These are phyloP conservation scores for Camponotus vicinus DNA, from an alignment of 1,140 invertebrate genomes.

Conservation along the genomic window DNA sequence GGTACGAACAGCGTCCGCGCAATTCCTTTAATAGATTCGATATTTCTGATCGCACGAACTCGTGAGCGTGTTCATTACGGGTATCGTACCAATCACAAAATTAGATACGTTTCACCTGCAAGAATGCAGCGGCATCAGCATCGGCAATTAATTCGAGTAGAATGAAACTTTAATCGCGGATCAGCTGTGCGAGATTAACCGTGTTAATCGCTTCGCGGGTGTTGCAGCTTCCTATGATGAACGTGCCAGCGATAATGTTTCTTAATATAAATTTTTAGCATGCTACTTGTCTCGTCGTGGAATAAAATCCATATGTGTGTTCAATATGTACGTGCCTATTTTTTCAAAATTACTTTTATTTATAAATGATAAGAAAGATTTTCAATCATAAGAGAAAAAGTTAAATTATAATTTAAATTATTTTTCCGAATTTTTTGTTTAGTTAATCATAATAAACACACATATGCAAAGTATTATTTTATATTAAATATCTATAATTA, in stretches of 20 bases:
- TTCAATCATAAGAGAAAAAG: background rate
- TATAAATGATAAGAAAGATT: too few species aligned
- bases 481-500: background rate
- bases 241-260: background rate
- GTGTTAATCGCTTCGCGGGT: slow-evolving; percentile 39
- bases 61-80: slow-evolving; percentile 53
- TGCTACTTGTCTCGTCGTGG: too few species aligned
- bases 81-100: slow-evolving; percentile 37
- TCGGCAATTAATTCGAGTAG: slow-evolving; percentile 58
- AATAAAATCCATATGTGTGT: too few species aligned
- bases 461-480: background rate
- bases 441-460: background rate
- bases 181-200: slow-evolving; percentile 45
- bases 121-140: slow-evolving; percentile 60
- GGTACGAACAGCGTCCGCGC: slow-evolving; percentile 18
- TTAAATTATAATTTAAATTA: background rate
- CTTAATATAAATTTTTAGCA: background rate
- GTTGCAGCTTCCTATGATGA: slow-evolving; percentile 2
- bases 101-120: slow-evolving; percentile 31
- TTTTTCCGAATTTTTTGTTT: background rate
- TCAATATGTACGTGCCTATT: too few species aligned
- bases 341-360: too few species aligned
- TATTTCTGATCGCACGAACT: slow-evolving; percentile 54
- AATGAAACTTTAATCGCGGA: slow-evolving; percentile 63
- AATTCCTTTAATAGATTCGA: slow-evolving; percentile 58